A percentile compares a stretch with the other conserved stretches of the same genome.
Conservation (phyloP, 2,888 invertebrate genomes). For the Acleris literana region DNA sequence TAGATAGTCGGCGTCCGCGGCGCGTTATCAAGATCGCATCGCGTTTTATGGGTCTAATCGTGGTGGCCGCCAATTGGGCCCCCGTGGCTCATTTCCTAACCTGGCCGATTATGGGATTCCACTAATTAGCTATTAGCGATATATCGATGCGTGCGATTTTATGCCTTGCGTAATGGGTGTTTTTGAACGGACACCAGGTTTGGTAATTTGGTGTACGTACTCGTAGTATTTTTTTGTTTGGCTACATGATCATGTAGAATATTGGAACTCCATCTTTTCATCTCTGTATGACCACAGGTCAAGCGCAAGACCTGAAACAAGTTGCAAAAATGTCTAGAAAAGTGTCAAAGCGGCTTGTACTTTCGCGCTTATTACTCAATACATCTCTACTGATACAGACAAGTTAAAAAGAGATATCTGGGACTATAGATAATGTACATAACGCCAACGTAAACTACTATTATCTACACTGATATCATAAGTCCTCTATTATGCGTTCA, state of each 20-base stretch:
- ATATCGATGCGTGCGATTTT: conserved; percentile 63
- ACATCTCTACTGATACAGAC: too few relatives aligned
- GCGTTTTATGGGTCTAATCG: conserved; percentile 82
- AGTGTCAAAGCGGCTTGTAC: too few relatives aligned
- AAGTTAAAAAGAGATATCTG: too few relatives aligned
- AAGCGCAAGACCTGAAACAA: too few relatives aligned
- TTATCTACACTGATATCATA: too few relatives aligned
- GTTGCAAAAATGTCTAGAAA: too few relatives aligned
- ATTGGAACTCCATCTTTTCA: too few relatives aligned
- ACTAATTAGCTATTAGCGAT: conserved; percentile 81
- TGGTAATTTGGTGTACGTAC: conserved; percentile 2
- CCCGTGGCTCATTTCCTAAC: conserved; percentile 78
- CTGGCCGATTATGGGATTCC: conserved; percentile 81
- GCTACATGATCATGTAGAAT: background rate
- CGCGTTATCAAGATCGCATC: conserved; percentile 79
- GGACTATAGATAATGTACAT: too few relatives aligned
- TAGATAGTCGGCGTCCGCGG: conserved; percentile 48
- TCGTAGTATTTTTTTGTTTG: background rate
- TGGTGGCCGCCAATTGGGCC: conserved; percentile 75
- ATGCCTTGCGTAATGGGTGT: conserved; percentile 42
- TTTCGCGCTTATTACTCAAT: too few relatives aligned
- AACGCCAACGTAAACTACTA: too few relatives aligned
- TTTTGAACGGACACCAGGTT: conserved; percentile 6
- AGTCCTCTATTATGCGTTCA: too few relatives aligned
- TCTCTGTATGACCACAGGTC: too few relatives aligned